Percentiles rank a stretch among this genome's conserved stretches.
Conservation (phyloP, 2,113 vertebrate species). For the Embiotoca jacksoni region DNA sequence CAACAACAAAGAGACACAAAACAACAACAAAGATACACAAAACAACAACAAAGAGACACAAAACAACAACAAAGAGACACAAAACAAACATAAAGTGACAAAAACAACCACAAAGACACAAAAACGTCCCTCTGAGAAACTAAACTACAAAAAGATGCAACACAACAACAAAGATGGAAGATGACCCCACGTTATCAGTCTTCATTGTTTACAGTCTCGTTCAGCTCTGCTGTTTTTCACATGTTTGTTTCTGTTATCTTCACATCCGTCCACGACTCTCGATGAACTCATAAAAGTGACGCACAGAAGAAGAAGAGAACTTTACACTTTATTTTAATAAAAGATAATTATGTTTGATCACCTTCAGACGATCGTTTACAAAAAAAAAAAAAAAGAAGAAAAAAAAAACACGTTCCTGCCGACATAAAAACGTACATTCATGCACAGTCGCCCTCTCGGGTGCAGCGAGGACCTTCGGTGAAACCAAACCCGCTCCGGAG, state of each 20-base stretch:
- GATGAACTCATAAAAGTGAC: background rate
- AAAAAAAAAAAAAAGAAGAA: slow-evolving; percentile 8
- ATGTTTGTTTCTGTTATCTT: too few species aligned
- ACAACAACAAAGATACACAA: too few species aligned
- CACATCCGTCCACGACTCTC: too few species aligned
- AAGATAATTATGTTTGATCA: slow-evolving; percentile 15
- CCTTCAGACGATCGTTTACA: slow-evolving; percentile 25
- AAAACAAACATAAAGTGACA: background rate
- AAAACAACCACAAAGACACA: background rate
- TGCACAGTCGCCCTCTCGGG: slow-evolving; percentile 26
- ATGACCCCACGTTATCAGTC: too few species aligned
- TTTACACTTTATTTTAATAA: slow-evolving; percentile 45
- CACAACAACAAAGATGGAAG: background rate
- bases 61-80: background rate
- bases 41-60: background rate
- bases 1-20: background rate
- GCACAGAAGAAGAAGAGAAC: background rate
- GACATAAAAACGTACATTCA: slow-evolving; percentile 42
- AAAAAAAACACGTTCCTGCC: too few species aligned
- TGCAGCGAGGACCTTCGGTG: slow-evolving; percentile 7
- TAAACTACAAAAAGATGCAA: background rate
- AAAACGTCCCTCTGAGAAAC: too few species aligned
- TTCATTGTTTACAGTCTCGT: too few species aligned
- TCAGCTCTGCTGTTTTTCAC: too few species aligned
- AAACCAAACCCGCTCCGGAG: slow-evolving; percentile 27